Evolutionary conservation across 2,113 vertebrate genomes (phyloP), one percentile per base, ranked within the genome.

Genomic region (Marcusenius ussheri): DNA sequence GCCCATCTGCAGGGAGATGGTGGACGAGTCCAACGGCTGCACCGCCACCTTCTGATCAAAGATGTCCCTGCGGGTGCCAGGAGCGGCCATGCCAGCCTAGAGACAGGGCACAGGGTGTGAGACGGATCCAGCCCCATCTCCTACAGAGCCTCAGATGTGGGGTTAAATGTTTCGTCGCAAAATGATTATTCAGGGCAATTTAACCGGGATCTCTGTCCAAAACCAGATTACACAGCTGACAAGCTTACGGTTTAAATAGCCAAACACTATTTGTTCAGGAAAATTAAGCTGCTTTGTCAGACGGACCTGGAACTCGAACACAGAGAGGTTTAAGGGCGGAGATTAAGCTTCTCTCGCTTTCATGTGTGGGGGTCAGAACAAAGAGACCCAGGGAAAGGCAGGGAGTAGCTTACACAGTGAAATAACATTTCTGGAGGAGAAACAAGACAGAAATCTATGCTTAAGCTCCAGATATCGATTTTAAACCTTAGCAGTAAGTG

Each of bases 1-100:
- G 88, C 97, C 97, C 97, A 98, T 98, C 95, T 98, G 97, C 93
- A 98, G 94, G 0, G 97, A 98, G 93, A 98, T 97, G 0, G 97
- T 97, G 0, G 96, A 96, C 94, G 96, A 97, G 95, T 98, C 97
- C 93, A 95, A 92, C 0, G 97, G 96, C 45, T 97, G 97, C 53
- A 95, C 50, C 53, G 96, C 95, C 51, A 96, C 93, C 93, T 98
- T 97, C 94, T 97, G 97, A 90, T 98, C 96, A 0, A 96, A 98
- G 95, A 98, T 97, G 93, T 97, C 97, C 93, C 97, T 95, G 90
- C 97, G 95, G 92, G 97, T 98, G 27, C 97, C 97, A 0, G 97
- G 97, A 19, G 97, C 97, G 27, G 94, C 92, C 97, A 98, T 98
- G 42, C 97, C 97, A 74, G 97, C 96, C 97, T 97, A 90, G 77